Evolutionary conservation across 2,797 vertebrate species (phyloP).

Genomic region (Rallus crepitans): DNA sequence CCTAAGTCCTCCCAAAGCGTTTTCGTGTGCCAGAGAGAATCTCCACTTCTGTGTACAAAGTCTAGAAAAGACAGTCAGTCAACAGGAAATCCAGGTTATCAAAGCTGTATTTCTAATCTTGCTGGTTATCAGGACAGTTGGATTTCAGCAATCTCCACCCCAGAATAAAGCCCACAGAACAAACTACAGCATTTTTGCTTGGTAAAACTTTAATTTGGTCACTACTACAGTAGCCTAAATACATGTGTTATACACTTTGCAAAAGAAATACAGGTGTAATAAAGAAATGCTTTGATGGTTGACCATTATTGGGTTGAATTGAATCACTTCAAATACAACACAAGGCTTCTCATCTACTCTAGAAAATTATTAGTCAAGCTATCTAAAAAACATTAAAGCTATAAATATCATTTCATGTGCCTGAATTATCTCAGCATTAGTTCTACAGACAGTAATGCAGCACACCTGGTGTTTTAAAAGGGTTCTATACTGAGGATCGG

Average conservation of each 20-base stretch:
- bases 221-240: neutral
- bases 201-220: neutral
- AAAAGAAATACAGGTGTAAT: neutral
- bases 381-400: neutral
- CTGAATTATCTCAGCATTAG: neutral
- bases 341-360: neutral
- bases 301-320: neutral
- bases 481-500: neutral
- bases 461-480: neutral
- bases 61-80: neutral
- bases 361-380: neutral
- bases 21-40: neutral
- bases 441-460: neutral
- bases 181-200: neutral
- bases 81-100: neutral
- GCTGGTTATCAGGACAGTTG: neutral
- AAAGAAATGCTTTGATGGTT: neutral
- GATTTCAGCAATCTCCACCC: neutral
- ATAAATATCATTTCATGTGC: neutral
- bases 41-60: neutral
- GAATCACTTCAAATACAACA: neutral
- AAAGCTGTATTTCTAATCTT: neutral
- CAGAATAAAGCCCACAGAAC: neutral
- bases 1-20: neutral
- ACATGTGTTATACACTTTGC: accelerated